Percentiles rank a stretch among this genome's conserved stretches.
phyloP scores from a whole-genome alignment of 1,140 invertebrate genomes.

The Coptotermes formosanus region DNA sequence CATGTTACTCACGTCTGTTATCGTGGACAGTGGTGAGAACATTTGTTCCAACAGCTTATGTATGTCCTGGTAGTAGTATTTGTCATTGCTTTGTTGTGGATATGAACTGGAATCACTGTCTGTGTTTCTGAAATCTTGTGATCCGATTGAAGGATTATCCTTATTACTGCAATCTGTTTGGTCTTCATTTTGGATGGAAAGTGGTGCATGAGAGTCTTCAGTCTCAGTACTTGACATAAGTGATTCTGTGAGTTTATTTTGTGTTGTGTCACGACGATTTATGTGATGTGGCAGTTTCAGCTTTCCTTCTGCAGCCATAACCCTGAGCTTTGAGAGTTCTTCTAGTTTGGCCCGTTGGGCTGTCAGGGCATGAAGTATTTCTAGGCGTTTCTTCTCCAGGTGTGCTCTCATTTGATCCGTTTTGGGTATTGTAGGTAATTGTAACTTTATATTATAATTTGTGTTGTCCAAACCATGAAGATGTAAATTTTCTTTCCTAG shows the following conservation, averaged over 20 bases:
- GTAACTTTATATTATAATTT: neutral
- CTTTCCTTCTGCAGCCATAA: neutral
- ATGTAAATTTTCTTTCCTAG: neutral
- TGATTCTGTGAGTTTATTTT: neutral
- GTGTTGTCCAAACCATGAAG: neutral
- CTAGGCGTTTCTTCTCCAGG: neutral
- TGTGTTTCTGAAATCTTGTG: neutral
- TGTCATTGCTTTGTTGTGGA: neutral
- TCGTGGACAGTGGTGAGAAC: neutral
- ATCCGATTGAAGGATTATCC: neutral
- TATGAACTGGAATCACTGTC: neutral
- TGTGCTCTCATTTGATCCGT: neutral
- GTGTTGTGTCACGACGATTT: neutral
- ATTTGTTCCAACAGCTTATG: neutral
- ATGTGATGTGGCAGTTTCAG: neutral
- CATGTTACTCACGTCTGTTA: neutral
- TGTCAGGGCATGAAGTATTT: neutral
- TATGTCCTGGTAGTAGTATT: neutral
- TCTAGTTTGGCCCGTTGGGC: neutral
- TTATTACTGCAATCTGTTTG: neutral
- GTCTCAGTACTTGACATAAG: neutral
- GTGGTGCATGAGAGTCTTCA: too few species aligned
- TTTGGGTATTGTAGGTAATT: neutral
- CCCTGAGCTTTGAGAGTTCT: neutral
- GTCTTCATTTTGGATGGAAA: neutral